Base-by-base conservation (phyloP, 2,888 invertebrate genomes). In the Tetragonula carbonaria region DNA sequence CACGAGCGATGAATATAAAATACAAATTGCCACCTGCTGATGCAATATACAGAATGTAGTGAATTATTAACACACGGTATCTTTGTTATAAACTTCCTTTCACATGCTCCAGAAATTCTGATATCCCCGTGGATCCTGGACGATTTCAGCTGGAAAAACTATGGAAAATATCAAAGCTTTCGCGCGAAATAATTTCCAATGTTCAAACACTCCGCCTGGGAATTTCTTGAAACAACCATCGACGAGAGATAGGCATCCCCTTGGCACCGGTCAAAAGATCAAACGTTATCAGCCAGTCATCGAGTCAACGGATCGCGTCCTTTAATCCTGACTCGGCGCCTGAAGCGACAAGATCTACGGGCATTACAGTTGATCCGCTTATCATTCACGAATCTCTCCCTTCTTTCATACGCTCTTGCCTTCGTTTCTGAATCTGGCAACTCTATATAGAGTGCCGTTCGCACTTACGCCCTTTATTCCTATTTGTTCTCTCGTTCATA, bases 311-410 rank as follows among this genome's bases (percentile, higher is more conserved):
- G 67, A 53, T 53, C 74, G 51, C 55, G 50, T 74, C 63, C 63
- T 50, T 63, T 70, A 80, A 73, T 45, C 63, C 33, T 51, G 67
- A 62, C 72, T n/a, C 28, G 11, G 45, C 45, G 45, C 45, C 45
- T 53, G n/a, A n/a, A 45, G 82, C 86, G 90, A 90, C 88, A 87
- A 87, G 90, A 91, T 91, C 91, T 83, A 82, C 80, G 82, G 87
- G 87, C 88, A 91, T 92, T 91, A 92, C 91, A 90, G 90, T 90
- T 92, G 86, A 87, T 92, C 93, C 92, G 90, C 91, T 93, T 92
- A 92, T 93, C 92, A 86, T 86, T 83, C 82, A 74, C 74, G 85
- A 82, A 86, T 82, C 87, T 82, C 87, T 63, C n/a, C 33, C 67
- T 51, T 72, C 72, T 74, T 78, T 71, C 74, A 59, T 71, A 21